phyloP scores from a whole-genome alignment of 2,888 invertebrate species.

The Adineta ricciae region DNA sequence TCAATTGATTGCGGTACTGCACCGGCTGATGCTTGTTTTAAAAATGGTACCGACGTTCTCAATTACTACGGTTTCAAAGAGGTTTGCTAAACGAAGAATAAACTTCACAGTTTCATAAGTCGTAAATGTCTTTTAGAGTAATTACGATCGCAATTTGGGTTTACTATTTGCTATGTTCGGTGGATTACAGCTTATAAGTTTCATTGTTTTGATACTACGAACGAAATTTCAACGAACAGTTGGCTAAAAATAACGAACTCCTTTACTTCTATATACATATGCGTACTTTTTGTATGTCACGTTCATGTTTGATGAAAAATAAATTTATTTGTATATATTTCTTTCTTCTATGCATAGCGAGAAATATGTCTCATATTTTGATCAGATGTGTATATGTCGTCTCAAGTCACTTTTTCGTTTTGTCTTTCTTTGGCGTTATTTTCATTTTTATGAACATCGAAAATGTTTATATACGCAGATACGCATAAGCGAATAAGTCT shows the following conservation, averaged over 20 bases:
- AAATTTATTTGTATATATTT: no score
- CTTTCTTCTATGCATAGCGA: no score
- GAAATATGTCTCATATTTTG: no score
- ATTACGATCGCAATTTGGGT: not conserved
- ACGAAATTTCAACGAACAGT: not conserved
- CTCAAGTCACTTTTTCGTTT: no score
- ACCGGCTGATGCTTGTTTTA: constrained; percentile 1
- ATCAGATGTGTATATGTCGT: no score
- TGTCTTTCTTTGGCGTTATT: not conserved
- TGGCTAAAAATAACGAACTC: no score
- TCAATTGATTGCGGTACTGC: constrained; percentile 53
- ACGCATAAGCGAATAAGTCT: not conserved
- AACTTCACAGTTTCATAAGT: not conserved
- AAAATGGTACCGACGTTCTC: constrained; percentile 30
- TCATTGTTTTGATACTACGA: not conserved
- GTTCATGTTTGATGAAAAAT: not conserved
- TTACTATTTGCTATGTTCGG: not conserved
- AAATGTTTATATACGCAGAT: not conserved
- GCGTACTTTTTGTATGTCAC: not conserved
- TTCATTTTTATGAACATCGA: not conserved
- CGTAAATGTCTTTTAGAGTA: not conserved
- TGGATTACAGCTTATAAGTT: not conserved
- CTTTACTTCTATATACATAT: not conserved
- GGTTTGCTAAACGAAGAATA: not conserved
- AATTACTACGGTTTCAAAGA: constrained; percentile 17